Percentiles rank a stretch among this genome's conserved stretches.
These are phyloP conservation scores for Megathymus violae DNA, from an alignment of 1,140 invertebrate species.

Conservation along the genomic window DNA sequence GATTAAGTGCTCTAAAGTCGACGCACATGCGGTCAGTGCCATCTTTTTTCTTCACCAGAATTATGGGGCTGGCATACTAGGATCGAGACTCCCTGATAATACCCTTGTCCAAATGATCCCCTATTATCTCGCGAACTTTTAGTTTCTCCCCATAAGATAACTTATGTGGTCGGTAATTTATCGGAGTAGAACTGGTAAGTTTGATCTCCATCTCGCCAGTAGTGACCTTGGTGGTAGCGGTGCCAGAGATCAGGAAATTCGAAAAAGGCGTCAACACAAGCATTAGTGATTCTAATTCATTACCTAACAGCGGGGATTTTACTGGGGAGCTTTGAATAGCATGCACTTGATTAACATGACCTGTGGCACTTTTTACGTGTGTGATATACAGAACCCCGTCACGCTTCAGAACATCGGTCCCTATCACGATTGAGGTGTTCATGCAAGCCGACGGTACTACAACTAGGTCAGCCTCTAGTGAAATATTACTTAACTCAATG, in stretches of 20 bases:
- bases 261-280: too few species aligned
- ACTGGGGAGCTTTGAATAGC: neutral
- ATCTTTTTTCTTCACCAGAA: neutral
- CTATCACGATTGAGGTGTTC: constrained; percentile 41
- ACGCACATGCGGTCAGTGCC: constrained; percentile 4
- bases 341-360: constrained; percentile 3
- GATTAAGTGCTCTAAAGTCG: neutral
- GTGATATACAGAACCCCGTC: constrained; percentile 42
- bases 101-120: too few species aligned
- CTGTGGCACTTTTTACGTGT: neutral
- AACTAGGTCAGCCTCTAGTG: too few species aligned
- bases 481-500: constrained; percentile 42
- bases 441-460: too few species aligned
- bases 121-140: too few species aligned
- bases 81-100: neutral
- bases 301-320: too few species aligned
- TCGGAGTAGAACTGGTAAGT: constrained; percentile 18
- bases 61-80: constrained; percentile 2
- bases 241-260: too few species aligned
- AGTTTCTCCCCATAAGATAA: constrained; percentile 3
- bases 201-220: constrained; percentile 37
- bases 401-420: constrained; percentile 48
- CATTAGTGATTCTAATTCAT: too few species aligned
- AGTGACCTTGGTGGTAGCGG: constrained; percentile 32
- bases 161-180: constrained; percentile 27